Base-by-base conservation (phyloP, 1,140 invertebrate species). In the Macrobrachium nipponense region DNA sequence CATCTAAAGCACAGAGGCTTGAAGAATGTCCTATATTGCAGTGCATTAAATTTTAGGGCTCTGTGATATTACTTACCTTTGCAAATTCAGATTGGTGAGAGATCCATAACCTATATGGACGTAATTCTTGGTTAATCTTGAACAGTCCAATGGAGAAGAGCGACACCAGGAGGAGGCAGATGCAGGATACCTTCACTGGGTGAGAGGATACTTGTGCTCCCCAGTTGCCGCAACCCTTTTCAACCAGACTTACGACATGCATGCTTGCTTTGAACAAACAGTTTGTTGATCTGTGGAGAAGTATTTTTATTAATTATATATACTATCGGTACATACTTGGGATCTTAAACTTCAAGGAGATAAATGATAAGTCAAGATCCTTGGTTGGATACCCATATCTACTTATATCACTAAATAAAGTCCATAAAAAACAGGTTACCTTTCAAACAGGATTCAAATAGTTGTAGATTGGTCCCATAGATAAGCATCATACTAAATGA, bases 71-170 rank as follows among this genome's bases (percentile, higher is more conserved):
- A 81, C 94, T 91, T 87, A 94, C 92, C 27, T 93, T 94, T 62
- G 93, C 92, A 90, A 95, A 95, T 82, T 94, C 93, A 0, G 94
- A 95, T 80, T 95, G 91, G 58, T 91, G 91, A 14, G 93, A 92
- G 8, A 95, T 93, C 95, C 95, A 96, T 83, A 96, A 90, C 90
- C 94, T 94, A 83, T 95, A 90, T 3, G 95, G 95, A 91, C 95
- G 94, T 89, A 92, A 93, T 87, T 93, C 93, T 89, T 93, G 92
- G 86, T 92, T 91, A 91, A 94, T 94, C 86, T 90, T 90, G 14
- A 94, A 89, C 60, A 94, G 90, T 64, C 94, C 94, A 79, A 93
- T 0, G 0, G 20, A 20, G 12, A 23, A 20, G 20, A 70, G 18
- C 12, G 20, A 20, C 5, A 70, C 66, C 66, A 70, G 20, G 12